Evolutionary conservation across 2,888 invertebrate species (phyloP).

Genomic region (Ypsolopha sequella): DNA sequence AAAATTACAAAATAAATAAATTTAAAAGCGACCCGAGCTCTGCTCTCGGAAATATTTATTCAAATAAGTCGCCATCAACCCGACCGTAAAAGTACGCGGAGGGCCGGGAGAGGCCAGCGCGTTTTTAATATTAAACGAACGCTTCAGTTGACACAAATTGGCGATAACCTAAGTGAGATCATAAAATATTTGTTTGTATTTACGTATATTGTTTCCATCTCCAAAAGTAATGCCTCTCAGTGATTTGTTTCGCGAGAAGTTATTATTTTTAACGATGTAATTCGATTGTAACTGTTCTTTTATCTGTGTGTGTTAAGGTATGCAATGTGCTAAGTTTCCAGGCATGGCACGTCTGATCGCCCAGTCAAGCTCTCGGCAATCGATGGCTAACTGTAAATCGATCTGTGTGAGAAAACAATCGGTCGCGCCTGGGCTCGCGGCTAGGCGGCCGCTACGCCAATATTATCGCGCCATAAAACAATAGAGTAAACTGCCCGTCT

Average conservation of each 20-base stretch:
- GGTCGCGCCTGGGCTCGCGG: conserved; percentile 17
- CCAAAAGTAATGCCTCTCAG: conserved; percentile 24
- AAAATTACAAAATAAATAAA: conserved; percentile 51
- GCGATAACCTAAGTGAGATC: conserved; percentile 59
- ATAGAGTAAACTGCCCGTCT: conserved; percentile 28
- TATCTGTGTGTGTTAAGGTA: background rate
- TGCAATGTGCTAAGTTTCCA: conserved; percentile 2
- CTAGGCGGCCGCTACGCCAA: conserved; percentile 30
- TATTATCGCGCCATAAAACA: conserved; percentile 43
- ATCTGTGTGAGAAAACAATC: conserved; percentile 50
- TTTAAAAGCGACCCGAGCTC: conserved; percentile 35
- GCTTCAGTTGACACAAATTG: conserved; percentile 67
- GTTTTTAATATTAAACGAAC: conserved; percentile 69
- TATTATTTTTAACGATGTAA: background rate
- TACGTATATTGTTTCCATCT: conserved; percentile 35
- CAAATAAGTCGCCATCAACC: conserved; percentile 66
- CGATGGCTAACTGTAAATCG: conserved; percentile 34
- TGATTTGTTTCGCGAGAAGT: background rate
- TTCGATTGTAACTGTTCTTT: background rate
- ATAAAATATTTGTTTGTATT: conserved; percentile 44
- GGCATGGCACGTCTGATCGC: background rate
- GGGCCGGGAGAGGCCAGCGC: conserved; percentile 55
- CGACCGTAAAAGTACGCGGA: conserved; percentile 61
- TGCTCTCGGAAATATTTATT: conserved; percentile 63
- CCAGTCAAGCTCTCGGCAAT: conserved; percentile 14